Base-by-base conservation (phyloP, 2,888 invertebrate genomes). In the Sphinx pinastri region DNA sequence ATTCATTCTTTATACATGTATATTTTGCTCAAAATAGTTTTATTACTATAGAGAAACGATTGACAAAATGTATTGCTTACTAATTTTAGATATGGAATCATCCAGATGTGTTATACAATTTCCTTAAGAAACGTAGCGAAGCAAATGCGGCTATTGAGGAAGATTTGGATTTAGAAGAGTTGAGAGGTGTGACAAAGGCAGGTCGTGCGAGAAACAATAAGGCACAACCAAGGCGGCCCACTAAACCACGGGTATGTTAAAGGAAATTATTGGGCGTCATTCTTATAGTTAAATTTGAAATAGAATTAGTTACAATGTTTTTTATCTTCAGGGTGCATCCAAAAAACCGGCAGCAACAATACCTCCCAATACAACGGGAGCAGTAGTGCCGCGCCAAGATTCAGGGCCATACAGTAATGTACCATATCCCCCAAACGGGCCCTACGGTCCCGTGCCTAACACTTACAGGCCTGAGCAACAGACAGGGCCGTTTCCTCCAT, bases 71-170 rank as follows among this genome's bases (percentile, higher is more conserved):
- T 54, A n/a, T 49, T 14, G 19, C 11, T 19, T 19, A 10, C 72
- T 67, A 55, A 71, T 81, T 82, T 19, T 80, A 96, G 95, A 98
- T 98, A 79, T 98, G 98, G 98, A 98, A 98, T 86, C 98, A 98
- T 90, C 98, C 98, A 0, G 98, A 98, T 86, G 98, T 98, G 19
- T 88, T 98, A 47, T 98, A 98, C 86, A 97, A 98, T 84, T 98
- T 98, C 84, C 88, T 98, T 71, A 97, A 96, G 83, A 98, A 98
- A 85, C 95, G 97, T 63, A 96, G 96, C 73, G 96, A 97, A 81
- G 97, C 96, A 38, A 97, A 96, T 76, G 96, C 96, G 38, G 96
- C 96, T 5, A 89, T 95, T 51, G 96, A 96, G 79, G 94, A 95
- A 80, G 98, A 98, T 89, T 94, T 98, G 77, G 98, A 98, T 87